Evolutionary conservation across 2,113 vertebrate species (phyloP).

Genomic region (Excalfactoria chinensis): DNA sequence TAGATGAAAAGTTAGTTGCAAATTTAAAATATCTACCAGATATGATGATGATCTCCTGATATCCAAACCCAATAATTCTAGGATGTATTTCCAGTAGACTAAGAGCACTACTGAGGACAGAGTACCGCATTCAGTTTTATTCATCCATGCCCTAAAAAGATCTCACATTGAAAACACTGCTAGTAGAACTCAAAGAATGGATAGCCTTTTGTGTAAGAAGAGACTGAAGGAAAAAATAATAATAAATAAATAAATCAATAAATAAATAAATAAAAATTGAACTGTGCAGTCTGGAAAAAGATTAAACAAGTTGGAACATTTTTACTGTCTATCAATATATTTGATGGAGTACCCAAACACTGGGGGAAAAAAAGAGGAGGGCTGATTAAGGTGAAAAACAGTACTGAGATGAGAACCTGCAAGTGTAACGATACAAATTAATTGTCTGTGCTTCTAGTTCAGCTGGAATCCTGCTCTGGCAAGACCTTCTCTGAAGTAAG

Average conservation of each 20-base stretch:
- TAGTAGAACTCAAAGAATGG: neutral
- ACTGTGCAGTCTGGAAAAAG: neutral
- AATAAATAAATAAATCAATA: too few species aligned
- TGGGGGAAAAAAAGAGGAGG: neutral
- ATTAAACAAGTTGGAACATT: neutral
- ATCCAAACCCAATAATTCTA: neutral
- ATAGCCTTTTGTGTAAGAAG: neutral
- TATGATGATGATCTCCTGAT: neutral
- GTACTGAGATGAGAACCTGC: neutral
- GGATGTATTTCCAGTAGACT: neutral
- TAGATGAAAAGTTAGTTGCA: neutral
- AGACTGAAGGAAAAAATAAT: neutral
- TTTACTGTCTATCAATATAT: neutral
- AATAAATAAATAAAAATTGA: too few species aligned
- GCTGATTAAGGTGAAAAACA: neutral
- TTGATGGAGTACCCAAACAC: neutral
- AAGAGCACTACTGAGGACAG: neutral
- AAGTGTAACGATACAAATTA: neutral
- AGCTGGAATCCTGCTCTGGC: fast-evolving
- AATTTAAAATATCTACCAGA: neutral
- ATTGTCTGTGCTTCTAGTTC: neutral
- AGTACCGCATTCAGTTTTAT: neutral
- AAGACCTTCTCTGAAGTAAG: neutral
- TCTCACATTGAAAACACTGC: neutral
- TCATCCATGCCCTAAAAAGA: neutral